These are phyloP conservation scores for Himalopsyche anomala DNA, from an alignment of 2,888 invertebrate species.

Conservation along the genomic window DNA sequence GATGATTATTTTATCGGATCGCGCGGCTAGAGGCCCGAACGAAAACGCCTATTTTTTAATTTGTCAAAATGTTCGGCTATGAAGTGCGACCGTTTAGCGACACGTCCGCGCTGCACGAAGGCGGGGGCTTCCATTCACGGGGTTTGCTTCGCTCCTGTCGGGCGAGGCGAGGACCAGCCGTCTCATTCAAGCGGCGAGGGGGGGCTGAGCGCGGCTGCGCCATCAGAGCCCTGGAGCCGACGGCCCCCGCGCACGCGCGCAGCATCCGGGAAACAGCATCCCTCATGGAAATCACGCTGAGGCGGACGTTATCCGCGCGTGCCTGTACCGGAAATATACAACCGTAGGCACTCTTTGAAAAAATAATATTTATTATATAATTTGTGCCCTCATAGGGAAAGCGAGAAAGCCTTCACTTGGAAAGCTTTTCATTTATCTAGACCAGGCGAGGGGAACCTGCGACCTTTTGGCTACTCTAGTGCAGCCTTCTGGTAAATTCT, in stretches of 20 bases:
- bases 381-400: no score
- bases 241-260: constrained; percentile 56
- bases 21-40: constrained; percentile 48
- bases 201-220: constrained; percentile 57
- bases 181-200: constrained; percentile 44
- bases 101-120: constrained; percentile 46
- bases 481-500: no score
- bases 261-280: constrained; percentile 52
- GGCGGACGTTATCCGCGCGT: background rate
- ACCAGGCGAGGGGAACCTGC: no score
- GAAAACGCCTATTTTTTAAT: constrained; percentile 59
- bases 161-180: constrained; percentile 33
- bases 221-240: constrained; percentile 52
- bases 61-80: constrained; percentile 45
- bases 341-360: background rate
- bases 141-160: constrained; percentile 54
- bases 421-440: no score
- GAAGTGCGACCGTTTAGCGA: constrained; percentile 44
- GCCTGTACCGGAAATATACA: background rate
- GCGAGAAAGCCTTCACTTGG: no score
- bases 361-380: background rate
- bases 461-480: no score
- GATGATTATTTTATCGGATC: constrained; percentile 22
- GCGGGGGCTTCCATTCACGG: constrained; percentile 60
- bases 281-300: constrained; percentile 13